Evolutionary conservation across 2,888 invertebrate species (phyloP).

Genomic region (Trypoxylon attenuatum): DNA sequence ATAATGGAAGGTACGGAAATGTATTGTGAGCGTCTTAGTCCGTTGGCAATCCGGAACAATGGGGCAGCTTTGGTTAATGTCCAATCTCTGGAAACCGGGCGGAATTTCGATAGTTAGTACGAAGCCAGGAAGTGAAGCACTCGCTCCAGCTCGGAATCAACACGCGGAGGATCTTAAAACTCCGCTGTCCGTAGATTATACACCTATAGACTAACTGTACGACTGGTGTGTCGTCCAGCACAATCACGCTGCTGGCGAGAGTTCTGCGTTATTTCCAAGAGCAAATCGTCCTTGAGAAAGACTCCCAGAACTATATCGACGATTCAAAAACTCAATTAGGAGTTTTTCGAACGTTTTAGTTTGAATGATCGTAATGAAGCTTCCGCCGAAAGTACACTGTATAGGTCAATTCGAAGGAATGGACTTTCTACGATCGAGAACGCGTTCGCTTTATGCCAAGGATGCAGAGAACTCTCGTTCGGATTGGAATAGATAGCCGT

Average conservation of each 20-base stretch:
- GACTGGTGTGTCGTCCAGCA: too few relatives aligned
- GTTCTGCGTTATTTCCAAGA: not conserved
- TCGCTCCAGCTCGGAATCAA: constrained; percentile 25
- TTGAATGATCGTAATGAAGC: not conserved
- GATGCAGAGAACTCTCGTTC: constrained; percentile 7
- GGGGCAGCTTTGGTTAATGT: constrained; percentile 59
- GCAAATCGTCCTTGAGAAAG: not conserved
- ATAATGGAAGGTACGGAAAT: constrained; percentile 56
- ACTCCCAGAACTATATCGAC: not conserved
- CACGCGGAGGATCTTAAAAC: constrained; percentile 8
- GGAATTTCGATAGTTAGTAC: constrained; percentile 46
- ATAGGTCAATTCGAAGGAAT: too few relatives aligned
- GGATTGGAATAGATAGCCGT: constrained; percentile 50
- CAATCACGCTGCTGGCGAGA: not conserved
- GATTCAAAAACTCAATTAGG: not conserved
- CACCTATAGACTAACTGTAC: too few relatives aligned
- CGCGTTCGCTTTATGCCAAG: not conserved
- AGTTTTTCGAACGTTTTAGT: not conserved
- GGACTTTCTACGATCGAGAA: too few relatives aligned
- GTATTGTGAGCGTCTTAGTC: constrained; percentile 59
- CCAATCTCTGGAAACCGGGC: constrained; percentile 57
- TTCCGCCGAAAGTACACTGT: too few relatives aligned
- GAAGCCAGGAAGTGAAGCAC: constrained; percentile 23
- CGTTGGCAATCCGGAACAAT: constrained; percentile 62
- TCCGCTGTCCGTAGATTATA: too few relatives aligned